Base-by-base conservation (phyloP, 2,797 vertebrate species). In the Poecilia picta region DNA sequence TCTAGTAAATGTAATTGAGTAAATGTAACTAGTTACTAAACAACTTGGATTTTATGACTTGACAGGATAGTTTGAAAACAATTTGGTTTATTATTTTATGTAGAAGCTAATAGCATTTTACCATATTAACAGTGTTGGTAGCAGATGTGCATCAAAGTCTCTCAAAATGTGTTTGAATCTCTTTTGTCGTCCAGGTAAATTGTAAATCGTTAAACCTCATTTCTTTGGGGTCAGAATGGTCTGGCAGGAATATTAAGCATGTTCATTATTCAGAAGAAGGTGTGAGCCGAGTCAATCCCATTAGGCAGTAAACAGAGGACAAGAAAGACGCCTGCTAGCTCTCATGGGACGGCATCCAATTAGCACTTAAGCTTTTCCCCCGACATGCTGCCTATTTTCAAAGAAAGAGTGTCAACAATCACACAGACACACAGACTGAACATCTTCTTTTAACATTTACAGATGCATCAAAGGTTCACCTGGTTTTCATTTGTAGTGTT, bases 291-390 rank as follows among this genome's bases (percentile, higher is more conserved):
- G 82, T 81, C 89, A 93, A 92, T 94, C 91, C 75, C 86, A 88
- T 92, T 91, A 91, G 79, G 82, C 59, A 81, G 87, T 88, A 89
- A 93, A 94, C 82, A 89, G 81, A 92, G 92, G 86, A 89, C 90
- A 86, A 85, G 78, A 82, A 88, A 81, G 77, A 92, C 73, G 85
- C 88, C 90, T 73, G 86, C 83, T 64, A 85, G 82, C 83, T 70
- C 68, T 45, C 68, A 70, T 8, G 39, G 25, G 68, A 70, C 23
- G 25, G 25, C 68, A 70, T n/a, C 68, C 41, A 70, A 45, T 70
- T 45, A 70, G 43, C 68, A 70, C 68, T 70, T 70, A 13, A 70
- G 68, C 25, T 70, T 70, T 43, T 36, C 12, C 39, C 39, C 66
- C 25, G 23, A n/a, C 39, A n/a, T n/a, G 39, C 43, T 28, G 68